Conservation (phyloP, 2,113 vertebrate genomes). For the Falcunculus frontatus region DNA sequence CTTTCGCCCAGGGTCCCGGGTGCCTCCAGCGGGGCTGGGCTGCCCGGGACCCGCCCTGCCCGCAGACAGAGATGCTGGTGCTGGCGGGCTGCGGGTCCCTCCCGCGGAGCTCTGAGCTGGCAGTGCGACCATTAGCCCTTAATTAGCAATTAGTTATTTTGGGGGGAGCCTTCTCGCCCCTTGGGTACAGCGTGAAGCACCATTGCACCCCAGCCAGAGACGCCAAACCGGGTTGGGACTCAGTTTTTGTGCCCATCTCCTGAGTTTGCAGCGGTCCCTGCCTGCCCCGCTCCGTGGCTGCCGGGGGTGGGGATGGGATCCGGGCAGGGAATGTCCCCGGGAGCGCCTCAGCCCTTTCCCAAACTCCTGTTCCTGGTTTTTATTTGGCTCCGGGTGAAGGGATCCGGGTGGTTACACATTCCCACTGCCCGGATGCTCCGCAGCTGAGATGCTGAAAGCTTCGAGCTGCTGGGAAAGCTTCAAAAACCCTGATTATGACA, state of each 20-base stretch:
- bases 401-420: rapidly evolving
- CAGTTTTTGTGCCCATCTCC: neutral
- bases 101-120: slow-evolving; percentile 39
- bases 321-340: neutral
- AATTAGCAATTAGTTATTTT: neutral
- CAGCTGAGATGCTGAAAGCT: neutral
- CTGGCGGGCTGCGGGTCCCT: neutral
- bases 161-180: neutral
- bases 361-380: neutral
- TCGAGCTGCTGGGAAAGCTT: neutral
- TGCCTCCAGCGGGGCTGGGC: neutral
- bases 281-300: neutral
- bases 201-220: slow-evolving; percentile 29
- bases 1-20: neutral
- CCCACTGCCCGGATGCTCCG: neutral
- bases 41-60: neutral
- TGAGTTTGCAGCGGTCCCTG: neutral
- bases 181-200: slow-evolving; percentile 42
- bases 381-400: too few relatives aligned
- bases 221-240: neutral
- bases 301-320: neutral
- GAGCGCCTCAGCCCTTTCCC: neutral
- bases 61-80: slow-evolving; percentile 4
- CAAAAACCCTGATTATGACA: neutral
- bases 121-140: slow-evolving; percentile 52